Percentiles rank a stretch among this genome's conserved stretches.
Conservation (phyloP, 1,140 invertebrate species). For the Drosophila santomea region DNA sequence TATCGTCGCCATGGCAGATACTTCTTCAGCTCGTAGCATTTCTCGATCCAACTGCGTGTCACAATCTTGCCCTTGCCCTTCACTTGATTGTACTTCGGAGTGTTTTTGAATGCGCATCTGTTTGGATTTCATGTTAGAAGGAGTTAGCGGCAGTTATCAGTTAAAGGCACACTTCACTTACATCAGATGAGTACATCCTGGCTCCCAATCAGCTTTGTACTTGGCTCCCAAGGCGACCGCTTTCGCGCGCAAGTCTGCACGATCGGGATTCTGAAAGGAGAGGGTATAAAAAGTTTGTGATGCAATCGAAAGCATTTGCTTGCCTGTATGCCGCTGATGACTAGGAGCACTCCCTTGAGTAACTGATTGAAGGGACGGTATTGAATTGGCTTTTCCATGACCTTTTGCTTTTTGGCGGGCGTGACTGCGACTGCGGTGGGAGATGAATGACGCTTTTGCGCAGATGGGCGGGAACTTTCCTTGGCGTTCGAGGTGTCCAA, state of each 20-base stretch:
- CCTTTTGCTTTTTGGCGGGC: conserved; percentile 54
- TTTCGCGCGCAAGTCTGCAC: conserved; percentile 88
- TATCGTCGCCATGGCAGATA: conserved; percentile 90
- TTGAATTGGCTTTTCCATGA: conserved; percentile 22
- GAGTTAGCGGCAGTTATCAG: background rate
- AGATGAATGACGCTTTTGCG: conserved; percentile 51
- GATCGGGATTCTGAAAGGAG: conserved; percentile 89
- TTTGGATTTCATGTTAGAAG: conserved; percentile 12
- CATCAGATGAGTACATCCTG: conserved; percentile 68
- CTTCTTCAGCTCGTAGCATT: conserved; percentile 88
- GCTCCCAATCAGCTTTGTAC: conserved; percentile 86
- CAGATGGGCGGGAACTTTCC: conserved; percentile 20
- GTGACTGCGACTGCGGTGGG: conserved; percentile 15
- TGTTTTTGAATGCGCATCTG: conserved; percentile 95
- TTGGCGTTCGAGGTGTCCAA: background rate
- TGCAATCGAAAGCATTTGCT: background rate
- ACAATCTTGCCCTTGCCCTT: conserved; percentile 90
- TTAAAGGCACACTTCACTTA: conserved; percentile 10
- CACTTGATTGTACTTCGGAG: conserved; percentile 93
- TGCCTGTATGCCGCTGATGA: conserved; percentile 91
- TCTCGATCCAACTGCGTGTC: conserved; percentile 90
- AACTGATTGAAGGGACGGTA: conserved; percentile 87
- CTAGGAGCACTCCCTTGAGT: conserved; percentile 90
- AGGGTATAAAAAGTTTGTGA: background rate
- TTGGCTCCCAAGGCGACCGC: conserved; percentile 92